Conservation (phyloP, 1,140 invertebrate species). For the Rhizoglyphus robini region DNA sequence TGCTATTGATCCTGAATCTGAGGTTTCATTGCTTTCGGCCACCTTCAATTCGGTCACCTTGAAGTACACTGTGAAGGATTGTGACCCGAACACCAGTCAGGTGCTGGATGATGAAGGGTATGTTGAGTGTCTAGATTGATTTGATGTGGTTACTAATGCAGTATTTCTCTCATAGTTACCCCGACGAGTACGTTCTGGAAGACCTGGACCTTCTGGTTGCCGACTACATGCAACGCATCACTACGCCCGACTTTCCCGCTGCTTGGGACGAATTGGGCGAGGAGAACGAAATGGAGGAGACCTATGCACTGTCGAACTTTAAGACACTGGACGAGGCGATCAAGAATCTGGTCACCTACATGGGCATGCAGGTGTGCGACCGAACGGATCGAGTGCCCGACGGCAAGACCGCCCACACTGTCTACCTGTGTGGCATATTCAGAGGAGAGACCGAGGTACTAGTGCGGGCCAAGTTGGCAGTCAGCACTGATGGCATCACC, state of each 20-base stretch:
- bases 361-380: slow-evolving; percentile 76
- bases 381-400: slow-evolving; percentile 67
- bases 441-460: slow-evolving; percentile 76
- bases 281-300: slow-evolving; percentile 69
- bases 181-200: slow-evolving; percentile 75
- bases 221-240: slow-evolving; percentile 78
- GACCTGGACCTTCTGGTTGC: slow-evolving; percentile 76
- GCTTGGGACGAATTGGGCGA: slow-evolving; percentile 58
- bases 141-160: too few species aligned
- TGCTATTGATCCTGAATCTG: slow-evolving; percentile 55
- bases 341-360: slow-evolving; percentile 65
- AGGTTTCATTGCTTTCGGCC: slow-evolving; percentile 31
- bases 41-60: slow-evolving; percentile 70
- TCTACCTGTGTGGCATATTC: slow-evolving; percentile 67
- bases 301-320: slow-evolving; percentile 67
- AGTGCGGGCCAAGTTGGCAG: slow-evolving; percentile 63
- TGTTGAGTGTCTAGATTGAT: slow-evolving; percentile 12
- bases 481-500: slow-evolving; percentile 41
- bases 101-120: slow-evolving; percentile 85
- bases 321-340: slow-evolving; percentile 70
- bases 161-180: slow-evolving; percentile 21
- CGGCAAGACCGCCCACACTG: slow-evolving; percentile 61
- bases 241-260: slow-evolving; percentile 51
- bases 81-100: slow-evolving; percentile 81
- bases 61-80: slow-evolving; percentile 87